phyloP scores from a whole-genome alignment of 2,888 invertebrate genomes.

The Troides helena region DNA sequence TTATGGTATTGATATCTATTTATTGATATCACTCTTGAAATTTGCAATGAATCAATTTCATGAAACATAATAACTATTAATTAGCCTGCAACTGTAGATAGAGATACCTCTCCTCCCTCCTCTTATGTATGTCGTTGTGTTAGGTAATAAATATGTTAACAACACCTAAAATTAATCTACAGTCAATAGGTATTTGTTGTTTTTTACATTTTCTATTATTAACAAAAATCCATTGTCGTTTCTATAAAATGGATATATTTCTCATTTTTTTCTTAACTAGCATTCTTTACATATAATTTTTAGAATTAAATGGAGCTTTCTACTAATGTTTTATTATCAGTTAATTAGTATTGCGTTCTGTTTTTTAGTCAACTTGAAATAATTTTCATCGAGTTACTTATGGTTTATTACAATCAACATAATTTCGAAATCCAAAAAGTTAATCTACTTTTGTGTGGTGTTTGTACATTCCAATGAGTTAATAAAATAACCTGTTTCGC shows the following conservation, averaged over 20 bases:
- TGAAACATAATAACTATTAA: too few species aligned
- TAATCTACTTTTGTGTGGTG: neutral
- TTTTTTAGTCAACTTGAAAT: neutral
- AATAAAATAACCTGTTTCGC: conserved; percentile 60
- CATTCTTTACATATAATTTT: neutral
- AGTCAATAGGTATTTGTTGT: neutral
- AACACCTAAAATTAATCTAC: neutral
- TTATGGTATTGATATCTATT: too few species aligned
- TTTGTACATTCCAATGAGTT: neutral
- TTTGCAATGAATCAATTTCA: too few species aligned
- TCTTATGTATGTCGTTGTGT: neutral
- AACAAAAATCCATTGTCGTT: neutral
- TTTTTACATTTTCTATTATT: neutral
- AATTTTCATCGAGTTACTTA: neutral
- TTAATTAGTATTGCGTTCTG: neutral
- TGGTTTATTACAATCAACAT: neutral
- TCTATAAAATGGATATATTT: neutral
- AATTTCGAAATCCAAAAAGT: neutral
- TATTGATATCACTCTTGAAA: too few species aligned
- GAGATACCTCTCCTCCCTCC: too few species aligned
- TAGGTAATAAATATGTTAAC: neutral
- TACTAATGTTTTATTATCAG: neutral
- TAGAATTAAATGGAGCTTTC: neutral
- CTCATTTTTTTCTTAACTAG: neutral
- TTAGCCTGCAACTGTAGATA: too few species aligned